Percentiles rank a stretch among this genome's conserved stretches.
phyloP scores from a whole-genome alignment of 2,113 vertebrate species.

The Hypocryptadius cinnamomeus region DNA sequence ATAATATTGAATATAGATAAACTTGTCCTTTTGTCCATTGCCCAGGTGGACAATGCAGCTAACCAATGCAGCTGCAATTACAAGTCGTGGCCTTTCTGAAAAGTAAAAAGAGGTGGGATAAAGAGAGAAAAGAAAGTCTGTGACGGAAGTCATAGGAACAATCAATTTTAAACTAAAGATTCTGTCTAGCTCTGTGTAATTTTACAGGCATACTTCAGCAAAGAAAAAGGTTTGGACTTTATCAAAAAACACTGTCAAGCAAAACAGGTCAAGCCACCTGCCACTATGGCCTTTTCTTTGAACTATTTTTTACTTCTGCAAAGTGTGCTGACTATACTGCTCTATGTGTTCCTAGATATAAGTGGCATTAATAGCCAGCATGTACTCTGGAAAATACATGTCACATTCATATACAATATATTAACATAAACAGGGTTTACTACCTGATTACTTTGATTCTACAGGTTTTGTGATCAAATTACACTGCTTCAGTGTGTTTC shows the following conservation, averaged over 20 bases:
- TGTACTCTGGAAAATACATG: not conserved
- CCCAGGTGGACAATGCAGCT: not conserved
- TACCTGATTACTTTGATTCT: not conserved
- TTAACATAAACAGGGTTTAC: not conserved
- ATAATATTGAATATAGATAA: not conserved
- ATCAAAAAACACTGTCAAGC: not conserved
- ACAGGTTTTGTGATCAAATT: not conserved
- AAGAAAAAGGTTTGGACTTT: not conserved
- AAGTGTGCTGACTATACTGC: not conserved
- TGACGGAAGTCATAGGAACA: not conserved
- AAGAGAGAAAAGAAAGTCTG: not conserved
- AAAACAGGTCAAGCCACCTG: not conserved
- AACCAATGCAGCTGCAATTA: not conserved
- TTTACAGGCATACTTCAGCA: not conserved
- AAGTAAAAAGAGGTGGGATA: not conserved
- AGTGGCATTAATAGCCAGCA: not conserved
- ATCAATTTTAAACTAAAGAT: not conserved
- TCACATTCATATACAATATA: not conserved
- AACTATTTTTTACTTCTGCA: not conserved
- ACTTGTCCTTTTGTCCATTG: not conserved
- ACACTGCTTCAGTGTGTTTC: not conserved
- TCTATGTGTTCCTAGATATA: not conserved
- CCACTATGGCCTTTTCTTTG: not conserved
- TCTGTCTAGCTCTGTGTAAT: not conserved
- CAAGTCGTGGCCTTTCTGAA: not conserved